A percentile compares a stretch with the other conserved stretches of the same genome.
These are phyloP conservation scores for Leucoptera coffeella DNA, from an alignment of 2,888 invertebrate genomes.

Conservation along the genomic window DNA sequence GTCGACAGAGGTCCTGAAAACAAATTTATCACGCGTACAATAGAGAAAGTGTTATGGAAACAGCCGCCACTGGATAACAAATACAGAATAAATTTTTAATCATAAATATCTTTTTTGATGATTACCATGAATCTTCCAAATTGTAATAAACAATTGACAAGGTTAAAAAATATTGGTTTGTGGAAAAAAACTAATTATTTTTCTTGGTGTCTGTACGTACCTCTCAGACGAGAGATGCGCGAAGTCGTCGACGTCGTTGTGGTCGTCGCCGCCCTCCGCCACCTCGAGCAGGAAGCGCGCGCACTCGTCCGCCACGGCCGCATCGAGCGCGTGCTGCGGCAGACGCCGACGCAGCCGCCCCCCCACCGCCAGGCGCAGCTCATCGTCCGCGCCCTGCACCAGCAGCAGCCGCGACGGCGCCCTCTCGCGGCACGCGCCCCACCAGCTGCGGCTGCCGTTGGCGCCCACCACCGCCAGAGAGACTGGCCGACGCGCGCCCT, in stretches of 20 bases:
- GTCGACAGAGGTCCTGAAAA: too few relatives aligned
- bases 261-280: constrained; percentile 3
- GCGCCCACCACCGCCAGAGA: constrained; percentile 14
- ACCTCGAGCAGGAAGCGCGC: constrained; percentile 6
- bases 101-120: too few relatives aligned
- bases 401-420: constrained; percentile 48
- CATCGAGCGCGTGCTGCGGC: constrained; percentile 67
- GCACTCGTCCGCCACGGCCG: constrained; percentile 17
- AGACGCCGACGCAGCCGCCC: constrained; percentile 56
- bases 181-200: too few relatives aligned
- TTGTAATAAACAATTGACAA: too few relatives aligned
- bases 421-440: constrained; percentile 57
- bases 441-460: constrained; percentile 37
- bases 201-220: too few relatives aligned
- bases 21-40: too few relatives aligned
- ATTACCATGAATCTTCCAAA: too few relatives aligned
- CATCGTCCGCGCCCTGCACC: constrained; percentile 63
- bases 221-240: not conserved
- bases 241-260: not conserved
- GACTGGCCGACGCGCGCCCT: too few relatives aligned
- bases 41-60: too few relatives aligned
- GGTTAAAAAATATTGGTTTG: too few relatives aligned
- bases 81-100: too few relatives aligned
- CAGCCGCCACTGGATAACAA: too few relatives aligned
- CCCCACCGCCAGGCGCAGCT: constrained; percentile 54